Base-by-base conservation (phyloP, 2,888 invertebrate species). In the Podotricha telesiphe region DNA sequence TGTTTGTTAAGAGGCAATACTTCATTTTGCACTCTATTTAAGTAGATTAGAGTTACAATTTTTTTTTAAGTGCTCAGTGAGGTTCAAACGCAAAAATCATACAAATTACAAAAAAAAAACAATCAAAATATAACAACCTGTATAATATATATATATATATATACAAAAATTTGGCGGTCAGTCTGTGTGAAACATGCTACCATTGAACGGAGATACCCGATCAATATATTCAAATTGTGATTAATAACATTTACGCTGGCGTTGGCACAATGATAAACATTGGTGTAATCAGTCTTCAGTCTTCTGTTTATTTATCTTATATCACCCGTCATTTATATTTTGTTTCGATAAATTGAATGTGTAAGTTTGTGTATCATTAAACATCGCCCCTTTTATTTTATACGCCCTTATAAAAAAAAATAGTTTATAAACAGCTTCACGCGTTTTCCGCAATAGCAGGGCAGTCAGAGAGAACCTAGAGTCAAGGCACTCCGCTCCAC, bases 201-300 rank as follows among this genome's bases (percentile, higher is more conserved):
- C 84, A 85, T 84, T 77, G 80, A 81, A 81, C 76, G 87, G 86
- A 86, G 87, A 88, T 88, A 82, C 78, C 80, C 77, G 80, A 82
- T 90, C 89, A 91, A 89, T 91, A 87, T 86, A 81, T 83, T 85
- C 84, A 91, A 90, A 91, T 89, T 91, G 85, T 91, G 89, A 92
- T 91, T 91, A 85, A 91, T 91, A 81, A 80, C 76, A 48, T 66
- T 56, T 64, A 65, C 55, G 37, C 17, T 64, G 59, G 59, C 70
- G 69, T 73, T 74, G 73, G 70, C 69, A 67, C 69, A 72, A 73
- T 65, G 65, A 68, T 56, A 63, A 61, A 59, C 51, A 61, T 47
- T 37, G 17, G 59, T 59, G 17, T 28, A 47, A 55, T 61, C 19
- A 61, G 42, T 61, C 59, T 45, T 53, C 20, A n/a, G 15, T 45